Evolutionary conservation across 2,888 invertebrate genomes (phyloP), one percentile per base, ranked within the genome.

Genomic region (Tenthredo livida): DNA sequence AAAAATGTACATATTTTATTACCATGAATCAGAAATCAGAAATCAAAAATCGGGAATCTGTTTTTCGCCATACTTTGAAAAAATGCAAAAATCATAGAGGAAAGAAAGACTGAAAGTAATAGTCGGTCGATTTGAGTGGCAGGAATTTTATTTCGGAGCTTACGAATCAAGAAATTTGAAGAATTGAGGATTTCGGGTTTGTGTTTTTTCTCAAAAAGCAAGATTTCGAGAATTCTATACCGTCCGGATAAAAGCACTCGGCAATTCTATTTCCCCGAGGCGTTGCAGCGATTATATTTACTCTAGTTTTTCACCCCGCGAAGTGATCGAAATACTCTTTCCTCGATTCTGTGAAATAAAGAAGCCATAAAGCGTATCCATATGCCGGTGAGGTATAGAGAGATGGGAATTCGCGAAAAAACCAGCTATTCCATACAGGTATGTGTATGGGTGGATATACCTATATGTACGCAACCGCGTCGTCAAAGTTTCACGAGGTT

Each of bases 401-500:
- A 77, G 40, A 54, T 50, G 50, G 77, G 40, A 50, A 33, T 58
- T 80, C 58, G 80, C n/a, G 40, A 37, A 80, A 80, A 80, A 78
- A 77, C 1, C 29, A 77, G 50, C 50, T 54, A 77, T 77, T 77
- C 43, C 12, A 25, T 33, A 29, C 15, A 29, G 67, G 72, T 37
- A 40, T 33, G 0, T 17, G 33, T 77, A n/a, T 43, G 25, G 72
- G 3, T 73, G 37, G 72, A 40, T 17, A 70, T n/a, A 70, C 40
- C 40, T 15, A n/a, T 17, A 0, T 70, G 15, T 58, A 21, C 86
- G 85, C 83, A 85, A 85, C 88, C 86, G 86, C 86, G 89, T 90
- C 87, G 86, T 91, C 90, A 91, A 91, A 91, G 84, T 91, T 91
- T 91, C 91, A 91, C 90, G 91, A 90, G 90, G 84, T 88, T 90